Evolutionary conservation across 1,140 invertebrate species (phyloP), one percentile per base, ranked within the genome.

Genomic region (Papilio polytes): DNA sequence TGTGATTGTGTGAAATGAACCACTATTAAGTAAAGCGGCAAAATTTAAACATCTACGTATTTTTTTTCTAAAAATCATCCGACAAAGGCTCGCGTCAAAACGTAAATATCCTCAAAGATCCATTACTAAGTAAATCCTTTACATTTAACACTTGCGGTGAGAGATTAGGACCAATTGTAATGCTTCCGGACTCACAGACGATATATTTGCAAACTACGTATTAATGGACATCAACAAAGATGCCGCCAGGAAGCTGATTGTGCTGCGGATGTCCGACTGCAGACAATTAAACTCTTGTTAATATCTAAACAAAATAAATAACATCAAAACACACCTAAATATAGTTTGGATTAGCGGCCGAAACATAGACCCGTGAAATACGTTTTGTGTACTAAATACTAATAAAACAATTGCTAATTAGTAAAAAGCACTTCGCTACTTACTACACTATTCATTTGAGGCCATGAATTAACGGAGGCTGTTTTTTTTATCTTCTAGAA

Each of bases 151-250:
- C 74, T 76, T 53, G n/a, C 44, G 31, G 18, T 46, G 9, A 53
- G n/a, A 22, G 2, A 46, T 26, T 2, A 48, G 36, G 41, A 31
- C 18, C 12, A 51, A 22, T 8, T 2, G n/a, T 76, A 76, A 76
- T 76, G 46, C 74, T 76, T 76, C 74, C 74, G 74, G 74, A 56
- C 48, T 6, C 8, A 22, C 22, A 10, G 20, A 20, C 74, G 46
- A 76, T 76, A 76, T 76, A 76, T 76, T 76, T 76, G 22, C 74
- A 76, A 76, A 76, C 74, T 26, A n/a, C 20, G 20, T n/a, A 26
- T 31, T 76, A 53, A 46, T 20, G 4, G 63, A 22, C 22, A n/a
- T n/a, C n/a, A 26, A 48, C 74, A 76, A 76, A 76, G 46, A 13
- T 8, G 15, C 74, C 74, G 74, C 74, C 74, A 53, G 74, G 74